Evolutionary conservation across 1,140 invertebrate species (phyloP), one percentile per base, ranked within the genome.

Genomic region (Apis cerana): DNA sequence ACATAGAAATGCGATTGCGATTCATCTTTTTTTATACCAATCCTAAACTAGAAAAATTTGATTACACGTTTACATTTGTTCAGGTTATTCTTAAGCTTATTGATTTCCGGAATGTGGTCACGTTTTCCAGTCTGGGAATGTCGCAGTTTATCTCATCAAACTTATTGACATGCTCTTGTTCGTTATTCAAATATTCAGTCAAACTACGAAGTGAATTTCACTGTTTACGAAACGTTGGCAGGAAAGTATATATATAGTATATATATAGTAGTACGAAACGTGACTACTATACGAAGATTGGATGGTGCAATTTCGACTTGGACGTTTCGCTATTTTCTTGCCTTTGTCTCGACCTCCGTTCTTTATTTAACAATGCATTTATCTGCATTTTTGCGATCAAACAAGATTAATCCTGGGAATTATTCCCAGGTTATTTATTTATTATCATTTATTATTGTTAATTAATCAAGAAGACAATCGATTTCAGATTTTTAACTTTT

Each of bases 211-310:
- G 59, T 33, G 50, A 69, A 59, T 27, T 56, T 43, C 21, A 12
- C 21, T 81, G 71, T 81, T 81, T 81, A 58, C 61, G 52, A 67
- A 64, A 81, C 33, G 33, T 27, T 54, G 21, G 21, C 43, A 61
- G 19, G n/a, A 56, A 58, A n/a, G 13, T n/a, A n/a, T n/a, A n/a
- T n/a, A n/a, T n/a, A n/a, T n/a, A n/a, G n/a, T n/a, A n/a, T n/a
- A n/a, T n/a, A n/a, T n/a, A n/a, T n/a, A n/a, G n/a, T 54, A 33
- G 13, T 54, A 33, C 21, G 27, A 23, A 19, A 59, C 52, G 27
- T 48, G 65, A 78, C 65, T 48, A 17, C 8, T 27, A 12, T 50
- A 19, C 21, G 23, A 12, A 48, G 52, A 75, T 62, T 56, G 12
- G 11, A 19, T 1, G 69, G 17, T 70, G 27, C 48, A 23, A 19